Base-by-base conservation (phyloP, 2,888 invertebrate species). In the Sinodicranocentrus sp. region DNA sequence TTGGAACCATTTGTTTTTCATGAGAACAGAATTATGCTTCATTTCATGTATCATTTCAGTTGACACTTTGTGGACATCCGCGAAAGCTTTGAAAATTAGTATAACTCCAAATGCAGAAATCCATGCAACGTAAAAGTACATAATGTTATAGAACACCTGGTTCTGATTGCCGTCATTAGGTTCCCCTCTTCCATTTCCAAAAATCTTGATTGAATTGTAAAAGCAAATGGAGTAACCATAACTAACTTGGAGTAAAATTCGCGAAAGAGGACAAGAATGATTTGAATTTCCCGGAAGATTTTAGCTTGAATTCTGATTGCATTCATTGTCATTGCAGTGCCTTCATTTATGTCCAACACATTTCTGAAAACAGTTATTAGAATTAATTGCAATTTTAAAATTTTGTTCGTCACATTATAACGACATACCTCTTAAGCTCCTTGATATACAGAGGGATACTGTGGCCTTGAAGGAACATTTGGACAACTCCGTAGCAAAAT, bases 61-160 rank as follows among this genome's bases (percentile, higher is more conserved):
- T 17, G 65, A 65, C 17, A 28, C 33, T 6, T 33, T 28, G 39
- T 65, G 19, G 1, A 65, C 65, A 17, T 65, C 65, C 1, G 65
- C 65, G 1, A 65, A 17, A 3, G 13, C 39, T 23, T 33, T 33
- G 13, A 17, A 1, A 1, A 65, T 13, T 1, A n/a, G 1, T 10
- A 65, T 19, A 3, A 65, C 19, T 10, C 1, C 19, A 1, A 65
- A 33, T 2, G n/a, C 1, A 10, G 33, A 65, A 2, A 33, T 17
- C 5, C 28, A 13, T 17, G 6, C 65, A 6, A 3, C 1, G 33
- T 33, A 65, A n/a, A 39, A 1, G 39, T 65, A 65, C 19, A 65
- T 10, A 13, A 65, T 6, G 19, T 39, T 39, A 17, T 33, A 33
- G 10, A n/a, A n/a, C n/a, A n/a, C n/a, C n/a, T n/a, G n/a, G n/a